Conservation (phyloP, 2,797 vertebrate genomes). For the Buceros bicornis region DNA sequence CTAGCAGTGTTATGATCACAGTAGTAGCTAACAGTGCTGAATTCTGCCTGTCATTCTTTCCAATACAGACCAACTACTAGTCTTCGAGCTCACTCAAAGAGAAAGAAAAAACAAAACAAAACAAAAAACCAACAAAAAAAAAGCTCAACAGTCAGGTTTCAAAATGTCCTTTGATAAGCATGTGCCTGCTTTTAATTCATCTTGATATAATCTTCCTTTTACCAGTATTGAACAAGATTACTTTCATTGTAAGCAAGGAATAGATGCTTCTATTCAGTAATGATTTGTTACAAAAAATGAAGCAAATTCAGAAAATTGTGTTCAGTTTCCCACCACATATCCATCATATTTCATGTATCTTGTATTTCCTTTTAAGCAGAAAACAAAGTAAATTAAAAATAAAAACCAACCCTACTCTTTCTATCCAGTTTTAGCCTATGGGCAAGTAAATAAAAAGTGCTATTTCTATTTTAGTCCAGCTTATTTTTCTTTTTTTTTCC, state of each 20-base stretch:
- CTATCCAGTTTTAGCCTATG: not conserved
- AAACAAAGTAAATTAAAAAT: not conserved
- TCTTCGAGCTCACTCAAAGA: not conserved
- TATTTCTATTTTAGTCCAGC: not conserved
- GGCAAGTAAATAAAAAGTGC: not conserved
- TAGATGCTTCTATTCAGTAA: not conserved
- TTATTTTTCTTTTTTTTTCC: not conserved
- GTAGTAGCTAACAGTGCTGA: not conserved
- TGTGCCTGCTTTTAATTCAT: not conserved
- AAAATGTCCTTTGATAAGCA: not conserved
- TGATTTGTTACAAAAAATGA: not conserved
- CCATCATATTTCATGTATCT: not conserved
- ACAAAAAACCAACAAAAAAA: not conserved
- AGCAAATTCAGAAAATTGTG: not conserved
- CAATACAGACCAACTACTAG: not conserved
- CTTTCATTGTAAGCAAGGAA: not conserved
- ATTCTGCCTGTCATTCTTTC: rapidly evolving
- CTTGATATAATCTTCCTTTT: not conserved
- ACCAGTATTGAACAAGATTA: not conserved
- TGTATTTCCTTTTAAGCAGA: not conserved
- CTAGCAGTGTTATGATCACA: not conserved
- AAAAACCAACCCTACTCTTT: not conserved
- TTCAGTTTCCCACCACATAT: not conserved
- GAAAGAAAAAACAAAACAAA: not conserved
- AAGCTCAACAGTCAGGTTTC: not conserved